phyloP scores from a whole-genome alignment of 2,113 vertebrate genomes.

The Onychorhynchus coronatus region DNA sequence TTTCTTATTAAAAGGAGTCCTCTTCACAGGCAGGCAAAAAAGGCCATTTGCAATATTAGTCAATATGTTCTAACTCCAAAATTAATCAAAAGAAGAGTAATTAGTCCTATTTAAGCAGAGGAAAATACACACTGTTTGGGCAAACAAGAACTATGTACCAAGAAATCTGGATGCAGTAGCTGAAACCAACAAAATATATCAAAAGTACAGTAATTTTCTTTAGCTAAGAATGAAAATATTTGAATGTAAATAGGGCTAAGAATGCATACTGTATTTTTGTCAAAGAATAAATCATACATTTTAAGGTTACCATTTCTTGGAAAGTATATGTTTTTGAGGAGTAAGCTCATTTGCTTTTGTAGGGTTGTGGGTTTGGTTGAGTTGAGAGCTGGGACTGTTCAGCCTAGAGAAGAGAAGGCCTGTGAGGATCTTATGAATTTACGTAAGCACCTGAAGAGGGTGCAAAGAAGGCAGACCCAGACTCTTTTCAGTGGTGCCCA shows the following conservation, averaged over 20 bases:
- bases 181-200: not conserved
- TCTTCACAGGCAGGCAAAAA: not conserved
- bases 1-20: not conserved
- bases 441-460: not conserved
- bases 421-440: not conserved
- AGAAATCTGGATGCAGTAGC: not conserved
- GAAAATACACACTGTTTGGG: not conserved
- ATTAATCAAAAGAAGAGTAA: not conserved
- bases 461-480: not conserved
- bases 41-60: not conserved
- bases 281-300: conserved; percentile 1
- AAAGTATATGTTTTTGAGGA: not conserved
- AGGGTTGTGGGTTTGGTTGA: not conserved
- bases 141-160: not conserved
- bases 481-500: not conserved
- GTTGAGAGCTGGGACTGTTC: not conserved
- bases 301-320: not conserved
- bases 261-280: not conserved
- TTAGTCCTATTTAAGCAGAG: not conserved
- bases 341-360: not conserved
- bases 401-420: not conserved
- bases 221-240: conserved; percentile 19
- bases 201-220: not conserved
- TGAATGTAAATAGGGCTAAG: conserved; percentile 28
- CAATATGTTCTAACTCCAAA: not conserved